phyloP scores from a whole-genome alignment of 2,888 invertebrate species.

The Synanthedon myopaeformis region DNA sequence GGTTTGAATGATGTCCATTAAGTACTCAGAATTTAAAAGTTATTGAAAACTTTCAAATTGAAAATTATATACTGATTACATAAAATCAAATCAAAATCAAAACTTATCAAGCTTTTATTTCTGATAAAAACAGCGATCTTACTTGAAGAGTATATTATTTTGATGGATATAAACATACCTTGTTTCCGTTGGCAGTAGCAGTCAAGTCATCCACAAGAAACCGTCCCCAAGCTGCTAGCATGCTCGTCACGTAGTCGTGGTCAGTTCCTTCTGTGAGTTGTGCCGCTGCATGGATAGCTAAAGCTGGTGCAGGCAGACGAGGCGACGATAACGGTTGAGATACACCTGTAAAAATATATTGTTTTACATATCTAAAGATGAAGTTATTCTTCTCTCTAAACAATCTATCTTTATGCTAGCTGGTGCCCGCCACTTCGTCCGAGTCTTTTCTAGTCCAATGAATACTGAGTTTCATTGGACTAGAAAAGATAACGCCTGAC shows the following conservation, averaged over 20 bases:
- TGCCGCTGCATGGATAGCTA: constrained; percentile 67
- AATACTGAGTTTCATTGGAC: no score
- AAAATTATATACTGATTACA: neutral
- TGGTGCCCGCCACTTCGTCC: no score
- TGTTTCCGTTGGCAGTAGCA: constrained; percentile 72
- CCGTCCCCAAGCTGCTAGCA: constrained; percentile 85
- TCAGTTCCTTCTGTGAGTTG: constrained; percentile 67
- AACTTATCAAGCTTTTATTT: no score
- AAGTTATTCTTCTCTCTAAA: no score
- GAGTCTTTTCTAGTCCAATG: no score
- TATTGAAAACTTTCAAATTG: no score
- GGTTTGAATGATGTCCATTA: no score
- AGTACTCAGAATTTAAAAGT: no score
- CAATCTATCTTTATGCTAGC: no score
- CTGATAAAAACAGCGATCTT: neutral
- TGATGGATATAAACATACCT: constrained; percentile 21
- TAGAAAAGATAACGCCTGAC: no score
- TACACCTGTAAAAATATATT: constrained; percentile 25
- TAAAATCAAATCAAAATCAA: no score
- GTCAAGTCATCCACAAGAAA: constrained; percentile 79
- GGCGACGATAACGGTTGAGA: constrained; percentile 62
- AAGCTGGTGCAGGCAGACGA: constrained; percentile 72
- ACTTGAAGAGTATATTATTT: neutral
- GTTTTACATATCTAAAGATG: no score
- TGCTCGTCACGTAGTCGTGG: constrained; percentile 82